phyloP scores from a whole-genome alignment of 2,797 vertebrate genomes.

The Melanotaenia parkinsoni region DNA sequence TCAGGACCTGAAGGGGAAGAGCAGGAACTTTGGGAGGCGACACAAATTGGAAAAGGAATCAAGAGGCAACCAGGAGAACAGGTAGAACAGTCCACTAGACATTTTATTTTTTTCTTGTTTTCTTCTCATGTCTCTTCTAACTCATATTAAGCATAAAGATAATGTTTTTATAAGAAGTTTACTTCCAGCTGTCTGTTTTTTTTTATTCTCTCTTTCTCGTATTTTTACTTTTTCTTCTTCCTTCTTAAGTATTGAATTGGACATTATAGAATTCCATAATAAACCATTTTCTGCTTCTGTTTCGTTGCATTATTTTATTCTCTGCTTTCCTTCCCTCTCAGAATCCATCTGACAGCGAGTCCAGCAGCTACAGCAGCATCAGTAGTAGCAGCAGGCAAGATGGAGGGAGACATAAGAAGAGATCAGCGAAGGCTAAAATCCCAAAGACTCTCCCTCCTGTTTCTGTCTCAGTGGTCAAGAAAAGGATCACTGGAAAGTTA shows the following conservation, averaged over 20 bases:
- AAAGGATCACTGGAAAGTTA: slow-evolving; percentile 87
- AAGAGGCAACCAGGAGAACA: slow-evolving; percentile 82
- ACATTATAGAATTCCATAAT: background rate
- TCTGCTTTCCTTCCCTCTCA: slow-evolving; percentile 27
- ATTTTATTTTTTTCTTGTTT: background rate
- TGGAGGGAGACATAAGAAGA: slow-evolving; percentile 71
- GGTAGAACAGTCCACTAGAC: slow-evolving; percentile 46
- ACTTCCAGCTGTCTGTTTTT: background rate
- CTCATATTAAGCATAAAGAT: background rate
- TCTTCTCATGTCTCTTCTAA: background rate
- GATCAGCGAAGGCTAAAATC: slow-evolving; percentile 57
- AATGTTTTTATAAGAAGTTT: background rate
- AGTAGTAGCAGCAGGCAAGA: slow-evolving; percentile 35
- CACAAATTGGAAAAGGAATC: slow-evolving; percentile 91
- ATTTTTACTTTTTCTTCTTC: background rate
- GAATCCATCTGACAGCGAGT: slow-evolving; percentile 77
- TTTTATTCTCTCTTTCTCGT: background rate
- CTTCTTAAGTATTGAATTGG: background rate
- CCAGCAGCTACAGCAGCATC: slow-evolving; percentile 52
- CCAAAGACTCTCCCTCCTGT: slow-evolving; percentile 83
- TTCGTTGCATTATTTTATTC: background rate
- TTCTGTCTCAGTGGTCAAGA: slow-evolving; percentile 87
- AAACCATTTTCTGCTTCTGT: background rate
- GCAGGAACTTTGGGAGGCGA: slow-evolving; percentile 90
- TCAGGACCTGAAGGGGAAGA: slow-evolving; percentile 83